Base-by-base conservation (phyloP, 2,113 vertebrate genomes). In the Pavo muticus region DNA sequence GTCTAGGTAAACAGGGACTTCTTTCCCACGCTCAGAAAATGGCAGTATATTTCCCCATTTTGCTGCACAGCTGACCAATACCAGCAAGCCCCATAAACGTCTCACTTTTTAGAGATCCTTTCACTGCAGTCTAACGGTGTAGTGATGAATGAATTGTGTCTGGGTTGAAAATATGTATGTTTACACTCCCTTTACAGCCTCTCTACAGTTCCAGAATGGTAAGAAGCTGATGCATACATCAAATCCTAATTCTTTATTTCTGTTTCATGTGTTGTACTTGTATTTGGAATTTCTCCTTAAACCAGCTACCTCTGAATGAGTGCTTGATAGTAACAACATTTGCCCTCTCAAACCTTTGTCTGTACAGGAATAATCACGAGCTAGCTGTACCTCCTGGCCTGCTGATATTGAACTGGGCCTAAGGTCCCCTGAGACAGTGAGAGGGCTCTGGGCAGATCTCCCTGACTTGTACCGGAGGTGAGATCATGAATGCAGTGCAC, bases 1-100 rank as follows among this genome's bases (percentile, higher is more conserved):
- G 23, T 91, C 30, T 10, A 54, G 63, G 68, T 87, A 56, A 40
- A 60, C 63, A 56, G 44, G 7, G 20, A 27, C 44, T 39, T 50
- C 57, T 42, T 52, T 27, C 17, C 24, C 37, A 29, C 0, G 5
- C 44, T 85, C 44, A 76, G 72, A n/a, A 84, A 83, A 63, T 1
- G 54, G 16, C 0, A 2, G 16, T 6, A 6, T 4, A 40, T 68
- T 25, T 42, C 23, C 21, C 17, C 0, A 12, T 50, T 30, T 70
- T 32, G 29, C 52, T 72, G 71, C 68, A 57, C 19, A 82, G 14
- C 40, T 50, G 69, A 32, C 45, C 7, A 0, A 24, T 44, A 30
- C 35, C 45, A 47, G 8, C 5, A 11, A 63, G 14, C 0, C 50
- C 21, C 37, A 15, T 54, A 37, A 54, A 72, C 21, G 16, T 32